Base-by-base conservation (phyloP, 2,797 vertebrate species). In the Diplodus sargus region DNA sequence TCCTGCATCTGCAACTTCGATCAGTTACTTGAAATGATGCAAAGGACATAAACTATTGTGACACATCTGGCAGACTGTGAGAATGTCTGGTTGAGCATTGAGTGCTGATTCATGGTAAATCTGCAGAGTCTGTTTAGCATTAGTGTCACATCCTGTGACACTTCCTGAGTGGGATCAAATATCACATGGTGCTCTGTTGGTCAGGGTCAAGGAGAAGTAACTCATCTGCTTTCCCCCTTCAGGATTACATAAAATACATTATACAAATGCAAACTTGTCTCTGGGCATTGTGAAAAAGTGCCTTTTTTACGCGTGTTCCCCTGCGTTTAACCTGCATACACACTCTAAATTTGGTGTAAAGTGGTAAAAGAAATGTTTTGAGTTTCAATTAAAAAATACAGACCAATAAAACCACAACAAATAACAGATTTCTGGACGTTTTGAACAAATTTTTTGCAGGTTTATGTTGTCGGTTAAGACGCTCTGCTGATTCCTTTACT, bases 91-190 rank as follows among this genome's bases (percentile, higher is more conserved):
- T 34, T 7, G 34, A 34, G 8, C 34, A 9, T 34, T 34, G 34
- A 9, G 34, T 7, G 34, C 8, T 8, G 34, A 34, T 34, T 61
- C 34, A 34, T 28, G 48, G n/a, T 43, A 3, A 16, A n/a, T 16
- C 10, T 52, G 53, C n/a, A 14, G 53, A 9, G 56, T 67, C 39
- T 49, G 56, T 10, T 25, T 3, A n/a, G 17, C 18, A 9, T 77
- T 53, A 47, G n/a, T n/a, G 10, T 34, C 15, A 0, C 51, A 18
- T 66, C 7, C n/a, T 54, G 17, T 6, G 28, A 34, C 28, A 2
- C 6, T 43, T 64, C 70, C 60, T 65, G 54, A 28, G 23, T 23
- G 13, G 20, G 28, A 64, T 80, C 57, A 20, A 34, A 23, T 70
- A 0, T 57, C 39, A 16, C 5, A 16, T 28, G 42, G 49, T 43